Conservation (phyloP, 2,113 vertebrate species). For the Myiozetetes cayanensis region DNA sequence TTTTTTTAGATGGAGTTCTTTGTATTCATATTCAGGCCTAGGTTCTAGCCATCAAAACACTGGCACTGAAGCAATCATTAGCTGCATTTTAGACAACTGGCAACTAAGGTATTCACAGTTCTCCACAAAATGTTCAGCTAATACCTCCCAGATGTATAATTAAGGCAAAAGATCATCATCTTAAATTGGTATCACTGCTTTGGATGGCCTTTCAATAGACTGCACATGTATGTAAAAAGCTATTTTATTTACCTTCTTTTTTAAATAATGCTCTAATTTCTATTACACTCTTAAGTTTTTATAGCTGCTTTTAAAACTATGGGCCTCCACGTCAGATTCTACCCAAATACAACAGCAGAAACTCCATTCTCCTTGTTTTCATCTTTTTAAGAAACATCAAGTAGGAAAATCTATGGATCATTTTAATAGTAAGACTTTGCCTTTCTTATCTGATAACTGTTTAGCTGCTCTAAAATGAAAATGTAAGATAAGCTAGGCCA, state of each 20-base stretch:
- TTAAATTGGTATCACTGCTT: slow-evolving; percentile 70
- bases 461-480: background rate
- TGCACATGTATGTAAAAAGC: slow-evolving; percentile 46
- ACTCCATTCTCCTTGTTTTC: background rate
- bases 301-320: slow-evolving; percentile 35
- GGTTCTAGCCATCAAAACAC: slow-evolving; percentile 79
- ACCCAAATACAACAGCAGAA: background rate
- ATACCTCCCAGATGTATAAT: slow-evolving; percentile 79
- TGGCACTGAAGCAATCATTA: slow-evolving; percentile 75
- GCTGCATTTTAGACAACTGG: slow-evolving; percentile 76
- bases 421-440: background rate
- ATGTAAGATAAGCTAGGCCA: background rate
- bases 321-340: background rate
- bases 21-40: slow-evolving; percentile 77
- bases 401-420: background rate
- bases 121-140: slow-evolving; percentile 75
- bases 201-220: slow-evolving; percentile 67
- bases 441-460: background rate
- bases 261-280: slow-evolving; percentile 35
- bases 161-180: slow-evolving; percentile 76
- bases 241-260: slow-evolving; percentile 52
- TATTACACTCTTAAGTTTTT: background rate
- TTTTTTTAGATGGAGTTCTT: slow-evolving; percentile 70
- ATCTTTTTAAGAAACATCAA: background rate
- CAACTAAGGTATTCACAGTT: slow-evolving; percentile 77